Base-by-base conservation (phyloP, 1,140 invertebrate species). In the Homarus americanus region DNA sequence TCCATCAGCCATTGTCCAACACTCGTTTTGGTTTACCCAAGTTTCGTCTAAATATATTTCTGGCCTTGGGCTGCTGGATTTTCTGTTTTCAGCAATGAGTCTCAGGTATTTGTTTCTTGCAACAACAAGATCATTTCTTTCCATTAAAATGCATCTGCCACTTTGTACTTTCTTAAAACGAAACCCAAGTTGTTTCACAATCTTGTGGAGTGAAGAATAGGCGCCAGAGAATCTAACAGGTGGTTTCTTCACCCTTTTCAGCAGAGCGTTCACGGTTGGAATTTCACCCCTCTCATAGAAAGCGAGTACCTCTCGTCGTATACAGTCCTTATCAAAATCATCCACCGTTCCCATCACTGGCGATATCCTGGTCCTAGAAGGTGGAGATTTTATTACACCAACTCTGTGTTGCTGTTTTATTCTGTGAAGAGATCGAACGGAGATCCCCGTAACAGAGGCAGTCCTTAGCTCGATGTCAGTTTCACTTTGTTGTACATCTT, bases 261-360 rank as follows among this genome's bases (percentile, higher is more conserved):
- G 66, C 66, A 85, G 0, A 72, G 82, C 32, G 2, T 85, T 32
- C 17, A 85, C 2, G 34, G 82, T 17, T 12, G 63, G 63, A 66
- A 85, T 24, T 85, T 85, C 66, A 69, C 63, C 36, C 82, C 82
- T 85, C 66, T 85, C 82, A 85, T 85, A 41, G 40, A 85, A 85
- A 38, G 82, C 69, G 10, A 85, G 63, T 38, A 73, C 40, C 34
- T 72, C 82, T 72, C 66, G 66, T 28, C 82, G 53, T 38, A 85
- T 69, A 44, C 2, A 32, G 5, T 49, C 53, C 34, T 28, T 82
- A 20, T 28, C 49, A 82, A 20, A 41, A 41, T 73, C 82, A 63
- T 87, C 84, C n/a, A 87, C 28, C 20, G 72, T 32, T 87, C 69
- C 73, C 41, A 87, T 17, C 73, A n/a, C n/a, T n/a, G n/a, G n/a